Conservation (phyloP, 2,888 invertebrate genomes). For the Biston stratarius region DNA sequence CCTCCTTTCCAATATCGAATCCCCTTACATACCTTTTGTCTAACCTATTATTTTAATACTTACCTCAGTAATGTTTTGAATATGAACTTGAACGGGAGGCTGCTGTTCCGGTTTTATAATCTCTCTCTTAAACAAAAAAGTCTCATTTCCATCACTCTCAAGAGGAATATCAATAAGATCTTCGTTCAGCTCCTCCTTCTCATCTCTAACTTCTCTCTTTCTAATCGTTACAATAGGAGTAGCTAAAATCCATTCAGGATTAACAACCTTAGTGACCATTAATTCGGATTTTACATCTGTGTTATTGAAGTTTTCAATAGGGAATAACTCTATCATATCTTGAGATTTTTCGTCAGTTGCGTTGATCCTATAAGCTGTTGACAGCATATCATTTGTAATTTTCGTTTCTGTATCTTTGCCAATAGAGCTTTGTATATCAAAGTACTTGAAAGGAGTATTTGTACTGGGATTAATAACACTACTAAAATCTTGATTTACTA, state of each 20-base stretch:
- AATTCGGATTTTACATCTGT: constrained; percentile 54
- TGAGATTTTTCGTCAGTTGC: constrained; percentile 37
- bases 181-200: constrained; percentile 61
- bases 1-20: too few species aligned
- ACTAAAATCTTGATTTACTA: constrained; percentile 68
- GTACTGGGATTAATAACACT: constrained; percentile 52
- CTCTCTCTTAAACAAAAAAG: constrained; percentile 74
- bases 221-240: constrained; percentile 69
- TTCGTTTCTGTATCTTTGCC: constrained; percentile 46
- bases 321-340: constrained; percentile 54
- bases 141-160: constrained; percentile 75
- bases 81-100: constrained; percentile 88
- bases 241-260: constrained; percentile 75
- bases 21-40: background rate
- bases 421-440: constrained; percentile 67
- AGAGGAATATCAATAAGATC: constrained; percentile 76
- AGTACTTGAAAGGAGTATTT: constrained; percentile 64
- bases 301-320: constrained; percentile 55
- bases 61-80: constrained; percentile 88
- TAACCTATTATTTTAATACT: constrained; percentile 20
- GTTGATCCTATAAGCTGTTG: constrained; percentile 27
- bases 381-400: constrained; percentile 44
- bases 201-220: constrained; percentile 70
- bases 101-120: constrained; percentile 81
- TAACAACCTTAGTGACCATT: constrained; percentile 63